Evolutionary conservation across 2,888 invertebrate species (phyloP).

Genomic region (Palloptera scutellata): DNA sequence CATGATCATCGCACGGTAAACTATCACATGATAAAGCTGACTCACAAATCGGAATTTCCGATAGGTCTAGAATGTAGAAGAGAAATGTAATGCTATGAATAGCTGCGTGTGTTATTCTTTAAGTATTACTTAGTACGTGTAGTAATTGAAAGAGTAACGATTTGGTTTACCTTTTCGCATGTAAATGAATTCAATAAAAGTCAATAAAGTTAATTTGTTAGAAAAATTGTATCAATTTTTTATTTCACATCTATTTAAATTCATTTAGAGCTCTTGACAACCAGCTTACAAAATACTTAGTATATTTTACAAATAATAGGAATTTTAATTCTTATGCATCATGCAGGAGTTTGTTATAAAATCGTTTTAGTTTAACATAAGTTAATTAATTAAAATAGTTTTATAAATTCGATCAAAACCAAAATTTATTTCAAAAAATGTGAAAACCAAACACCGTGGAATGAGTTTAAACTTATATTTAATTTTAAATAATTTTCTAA

Average conservation of each 20-base stretch:
- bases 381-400: not conserved
- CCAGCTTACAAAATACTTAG: not conserved
- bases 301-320: too few relatives aligned
- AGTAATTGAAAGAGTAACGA: too few relatives aligned
- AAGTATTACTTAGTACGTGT: too few relatives aligned
- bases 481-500: too few relatives aligned
- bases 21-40: slow-evolving; percentile 90
- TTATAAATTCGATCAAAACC: not conserved
- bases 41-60: slow-evolving; percentile 86
- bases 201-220: not conserved
- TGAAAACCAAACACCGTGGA: slow-evolving; percentile 24
- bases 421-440: slow-evolving; percentile 2
- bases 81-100: not conserved
- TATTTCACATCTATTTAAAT: slow-evolving; percentile 10
- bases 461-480: not conserved
- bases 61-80: slow-evolving; percentile 71
- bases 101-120: too few relatives aligned
- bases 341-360: too few relatives aligned
- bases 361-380: too few relatives aligned
- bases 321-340: too few relatives aligned
- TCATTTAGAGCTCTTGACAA: not conserved
- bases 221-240: slow-evolving; percentile 1
- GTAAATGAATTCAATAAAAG: not conserved
- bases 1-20: slow-evolving; percentile 85
- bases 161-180: not conserved